Evolutionary conservation across 2,113 vertebrate species (phyloP).

Genomic region (Choloepus hoffmanni): DNA sequence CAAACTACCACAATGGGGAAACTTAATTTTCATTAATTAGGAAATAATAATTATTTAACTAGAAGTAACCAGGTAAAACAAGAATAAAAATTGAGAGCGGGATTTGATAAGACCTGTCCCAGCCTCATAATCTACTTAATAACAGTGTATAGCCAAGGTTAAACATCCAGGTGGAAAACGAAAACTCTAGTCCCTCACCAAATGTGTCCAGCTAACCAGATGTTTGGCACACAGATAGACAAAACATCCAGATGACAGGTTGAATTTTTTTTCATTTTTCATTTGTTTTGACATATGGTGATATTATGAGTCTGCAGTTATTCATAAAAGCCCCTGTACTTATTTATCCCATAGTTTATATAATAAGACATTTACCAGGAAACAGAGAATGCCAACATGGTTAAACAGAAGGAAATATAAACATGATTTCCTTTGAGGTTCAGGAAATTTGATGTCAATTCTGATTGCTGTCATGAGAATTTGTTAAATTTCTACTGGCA

Average conservation of each 20-base stretch:
- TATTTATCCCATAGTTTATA: not conserved
- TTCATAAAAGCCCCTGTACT: not conserved
- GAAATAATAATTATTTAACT: not conserved
- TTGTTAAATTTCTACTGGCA: not conserved
- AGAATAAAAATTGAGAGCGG: not conserved
- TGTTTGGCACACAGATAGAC: not conserved
- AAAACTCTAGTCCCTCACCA: not conserved
- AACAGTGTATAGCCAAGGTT: not conserved
- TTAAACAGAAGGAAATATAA: slow-evolving; percentile 32
- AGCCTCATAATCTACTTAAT: not conserved
- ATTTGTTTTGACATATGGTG: not conserved
- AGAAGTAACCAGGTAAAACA: not conserved
- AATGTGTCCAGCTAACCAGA: not conserved
- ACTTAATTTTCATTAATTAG: not conserved
- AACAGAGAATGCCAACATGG: not conserved
- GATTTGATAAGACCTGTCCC: not conserved
- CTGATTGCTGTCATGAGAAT: not conserved
- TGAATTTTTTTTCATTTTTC: not conserved
- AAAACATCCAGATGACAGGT: not conserved
- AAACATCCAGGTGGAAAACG: slow-evolving; percentile 2
- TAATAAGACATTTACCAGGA: not conserved
- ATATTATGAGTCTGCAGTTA: not conserved
- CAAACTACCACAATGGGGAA: not conserved
- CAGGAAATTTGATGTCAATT: slow-evolving; percentile 24
- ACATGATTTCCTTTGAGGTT: not conserved